phyloP scores from a whole-genome alignment of 1,140 invertebrate species.

The Copidosoma floridanum region DNA sequence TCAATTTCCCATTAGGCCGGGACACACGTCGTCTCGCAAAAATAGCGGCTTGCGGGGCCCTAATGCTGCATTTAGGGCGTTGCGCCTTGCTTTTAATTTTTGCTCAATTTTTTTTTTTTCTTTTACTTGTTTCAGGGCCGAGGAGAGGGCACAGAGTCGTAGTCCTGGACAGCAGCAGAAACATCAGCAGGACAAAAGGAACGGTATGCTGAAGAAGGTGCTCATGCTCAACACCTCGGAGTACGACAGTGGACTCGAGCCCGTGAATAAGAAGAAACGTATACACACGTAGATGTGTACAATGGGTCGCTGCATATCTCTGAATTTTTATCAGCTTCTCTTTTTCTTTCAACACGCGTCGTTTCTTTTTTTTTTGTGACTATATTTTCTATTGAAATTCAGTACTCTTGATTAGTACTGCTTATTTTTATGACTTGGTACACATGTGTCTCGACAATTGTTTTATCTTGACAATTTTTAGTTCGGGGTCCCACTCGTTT shows the following conservation, averaged over 20 bases:
- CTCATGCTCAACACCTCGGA: slow-evolving; percentile 56
- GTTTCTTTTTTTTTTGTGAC: too few species aligned
- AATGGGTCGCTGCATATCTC: not conserved
- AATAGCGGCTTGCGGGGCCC: slow-evolving; percentile 42
- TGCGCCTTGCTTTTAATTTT: slow-evolving; percentile 9
- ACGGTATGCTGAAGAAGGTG: slow-evolving; percentile 45
- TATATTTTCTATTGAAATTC: too few species aligned
- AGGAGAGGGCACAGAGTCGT: too few species aligned
- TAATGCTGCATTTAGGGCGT: slow-evolving; percentile 43
- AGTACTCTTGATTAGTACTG: too few species aligned
- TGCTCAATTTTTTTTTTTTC: too few species aligned
- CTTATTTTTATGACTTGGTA: too few species aligned
- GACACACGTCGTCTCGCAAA: slow-evolving; percentile 48
- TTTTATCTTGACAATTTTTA: too few species aligned
- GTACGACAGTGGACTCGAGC: slow-evolving; percentile 56
- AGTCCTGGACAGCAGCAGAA: not conserved
- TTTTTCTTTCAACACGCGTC: too few species aligned
- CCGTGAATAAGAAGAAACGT: slow-evolving; percentile 55
- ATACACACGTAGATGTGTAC: slow-evolving; percentile 1
- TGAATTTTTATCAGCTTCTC: not conserved
- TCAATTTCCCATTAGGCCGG: slow-evolving; percentile 48
- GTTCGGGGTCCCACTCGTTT: too few species aligned
- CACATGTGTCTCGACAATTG: too few species aligned
- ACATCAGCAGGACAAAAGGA: slow-evolving; percentile 12
- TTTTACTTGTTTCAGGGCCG: slow-evolving; percentile 40